A percentile compares a stretch with the other conserved stretches of the same genome.
These are phyloP conservation scores for Drosophila austrosaltans DNA, from an alignment of 2,888 invertebrate genomes.

Conservation along the genomic window DNA sequence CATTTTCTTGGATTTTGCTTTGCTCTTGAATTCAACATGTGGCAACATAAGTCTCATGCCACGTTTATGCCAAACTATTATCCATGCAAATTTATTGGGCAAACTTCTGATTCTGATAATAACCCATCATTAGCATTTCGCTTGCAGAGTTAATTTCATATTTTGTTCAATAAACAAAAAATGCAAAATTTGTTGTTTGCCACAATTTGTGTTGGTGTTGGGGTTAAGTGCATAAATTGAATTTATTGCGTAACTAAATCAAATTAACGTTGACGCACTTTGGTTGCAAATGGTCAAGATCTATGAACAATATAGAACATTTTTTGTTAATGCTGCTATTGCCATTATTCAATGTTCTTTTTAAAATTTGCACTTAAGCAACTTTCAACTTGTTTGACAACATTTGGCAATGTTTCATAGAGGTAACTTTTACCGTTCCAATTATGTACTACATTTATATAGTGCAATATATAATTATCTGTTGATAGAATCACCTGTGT, in stretches of 20 bases:
- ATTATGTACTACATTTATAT: too few relatives aligned
- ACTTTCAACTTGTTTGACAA: too few relatives aligned
- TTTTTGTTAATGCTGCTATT: too few relatives aligned
- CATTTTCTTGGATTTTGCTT: background rate
- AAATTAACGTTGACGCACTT: constrained; percentile 25
- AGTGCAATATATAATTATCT: too few relatives aligned
- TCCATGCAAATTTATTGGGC: background rate
- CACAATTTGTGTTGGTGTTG: constrained; percentile 25
- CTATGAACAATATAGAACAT: too few relatives aligned
- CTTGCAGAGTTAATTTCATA: constrained; percentile 19
- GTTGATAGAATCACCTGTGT: too few relatives aligned
- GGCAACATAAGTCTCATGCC: background rate
- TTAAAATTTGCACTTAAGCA: too few relatives aligned
- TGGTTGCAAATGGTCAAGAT: background rate
- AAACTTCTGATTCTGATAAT: background rate
- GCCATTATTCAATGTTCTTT: too few relatives aligned
- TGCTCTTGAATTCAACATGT: constrained; percentile 1
- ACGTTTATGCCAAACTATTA: background rate
- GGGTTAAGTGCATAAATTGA: constrained; percentile 32
- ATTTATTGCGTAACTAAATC: constrained; percentile 42
- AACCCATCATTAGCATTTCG: constrained; percentile 19
- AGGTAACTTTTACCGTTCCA: too few relatives aligned
- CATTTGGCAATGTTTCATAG: too few relatives aligned
- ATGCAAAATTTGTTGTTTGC: constrained; percentile 28
- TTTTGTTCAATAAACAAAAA: constrained; percentile 8